Percentiles rank a stretch among this genome's conserved stretches.
These are phyloP conservation scores for Bombus polaris DNA, from an alignment of 1,140 invertebrate species.

Conservation along the genomic window DNA sequence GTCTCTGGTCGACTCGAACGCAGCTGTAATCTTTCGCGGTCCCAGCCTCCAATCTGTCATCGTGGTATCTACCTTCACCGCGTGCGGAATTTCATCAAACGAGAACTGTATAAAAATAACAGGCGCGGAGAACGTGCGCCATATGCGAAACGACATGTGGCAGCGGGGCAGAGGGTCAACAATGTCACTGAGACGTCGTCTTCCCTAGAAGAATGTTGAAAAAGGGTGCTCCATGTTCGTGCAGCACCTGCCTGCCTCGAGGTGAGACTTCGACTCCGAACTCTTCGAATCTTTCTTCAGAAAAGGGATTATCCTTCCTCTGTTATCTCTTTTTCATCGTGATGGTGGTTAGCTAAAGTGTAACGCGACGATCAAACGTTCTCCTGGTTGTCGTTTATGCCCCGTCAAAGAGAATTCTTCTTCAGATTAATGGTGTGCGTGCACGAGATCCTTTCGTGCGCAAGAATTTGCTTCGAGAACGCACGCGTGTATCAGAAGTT, in stretches of 20 bases:
- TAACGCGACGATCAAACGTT: constrained; percentile 56
- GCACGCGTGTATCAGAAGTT: constrained; percentile 17
- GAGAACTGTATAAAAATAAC: constrained; percentile 54
- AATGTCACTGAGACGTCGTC: constrained; percentile 52
- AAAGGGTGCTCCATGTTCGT: constrained; percentile 13
- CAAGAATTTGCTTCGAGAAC: neutral
- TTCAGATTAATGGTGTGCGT: neutral
- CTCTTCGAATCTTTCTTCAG: constrained; percentile 8
- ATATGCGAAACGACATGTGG: constrained; percentile 69
- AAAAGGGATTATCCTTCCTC: constrained; percentile 58
- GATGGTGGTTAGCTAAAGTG: constrained; percentile 51
- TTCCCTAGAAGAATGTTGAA: constrained; percentile 18
- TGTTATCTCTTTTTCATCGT: constrained; percentile 29
- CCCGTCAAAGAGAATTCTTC: constrained; percentile 43
- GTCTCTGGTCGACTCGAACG: constrained; percentile 11
- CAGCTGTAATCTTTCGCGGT: constrained; percentile 55
- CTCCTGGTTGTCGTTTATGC: constrained; percentile 2
- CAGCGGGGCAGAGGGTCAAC: constrained; percentile 66
- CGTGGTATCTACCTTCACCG: constrained; percentile 28
- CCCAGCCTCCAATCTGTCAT: constrained; percentile 61
- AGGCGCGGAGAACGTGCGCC: constrained; percentile 43
- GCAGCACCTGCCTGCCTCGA: constrained; percentile 67
- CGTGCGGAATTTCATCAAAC: constrained; percentile 62
- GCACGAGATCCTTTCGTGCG: neutral
- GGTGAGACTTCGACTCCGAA: constrained; percentile 41